Conservation (phyloP, 2,888 invertebrate genomes). For the Coremacera marginata region DNA sequence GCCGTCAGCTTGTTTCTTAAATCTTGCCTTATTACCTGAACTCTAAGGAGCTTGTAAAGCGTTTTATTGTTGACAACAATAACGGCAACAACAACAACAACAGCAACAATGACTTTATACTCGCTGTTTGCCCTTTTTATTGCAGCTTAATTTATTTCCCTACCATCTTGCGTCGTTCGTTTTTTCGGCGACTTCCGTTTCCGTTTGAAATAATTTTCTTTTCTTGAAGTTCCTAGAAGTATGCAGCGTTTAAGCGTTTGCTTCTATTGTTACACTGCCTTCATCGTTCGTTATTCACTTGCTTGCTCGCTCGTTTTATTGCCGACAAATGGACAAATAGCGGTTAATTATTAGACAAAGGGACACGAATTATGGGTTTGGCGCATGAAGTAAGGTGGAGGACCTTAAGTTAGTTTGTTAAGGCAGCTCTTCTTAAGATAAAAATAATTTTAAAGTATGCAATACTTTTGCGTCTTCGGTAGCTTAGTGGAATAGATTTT, state of each 20-base stretch:
- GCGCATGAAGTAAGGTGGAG: not conserved
- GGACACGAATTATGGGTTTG: slow-evolving; percentile 1
- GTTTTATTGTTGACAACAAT: too few species aligned
- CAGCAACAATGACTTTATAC: too few species aligned
- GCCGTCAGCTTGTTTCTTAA: too few species aligned
- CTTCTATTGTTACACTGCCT: not conserved
- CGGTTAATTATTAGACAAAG: slow-evolving; percentile 61
- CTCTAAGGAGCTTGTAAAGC: too few species aligned
- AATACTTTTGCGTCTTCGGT: too few species aligned
- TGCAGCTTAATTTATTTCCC: slow-evolving; percentile 22
- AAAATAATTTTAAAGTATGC: too few species aligned
- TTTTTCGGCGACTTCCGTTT: slow-evolving; percentile 53
- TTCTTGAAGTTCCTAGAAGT: slow-evolving; percentile 11
- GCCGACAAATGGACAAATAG: slow-evolving; percentile 61
- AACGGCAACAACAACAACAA: too few species aligned
- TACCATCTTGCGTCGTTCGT: slow-evolving; percentile 30
- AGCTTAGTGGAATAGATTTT: too few species aligned
- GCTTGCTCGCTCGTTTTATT: slow-evolving; percentile 9
- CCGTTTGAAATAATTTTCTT: not conserved
- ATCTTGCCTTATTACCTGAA: too few species aligned
- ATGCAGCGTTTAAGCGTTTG: not conserved
- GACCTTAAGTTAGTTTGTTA: too few species aligned
- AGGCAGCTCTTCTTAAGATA: too few species aligned
- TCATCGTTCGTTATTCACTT: not conserved
- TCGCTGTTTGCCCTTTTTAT: slow-evolving; percentile 7